A percentile compares a stretch with the other conserved stretches of the same genome.
phyloP scores from a whole-genome alignment of 2,797 vertebrate species.

The Crypturellus tataupa region DNA sequence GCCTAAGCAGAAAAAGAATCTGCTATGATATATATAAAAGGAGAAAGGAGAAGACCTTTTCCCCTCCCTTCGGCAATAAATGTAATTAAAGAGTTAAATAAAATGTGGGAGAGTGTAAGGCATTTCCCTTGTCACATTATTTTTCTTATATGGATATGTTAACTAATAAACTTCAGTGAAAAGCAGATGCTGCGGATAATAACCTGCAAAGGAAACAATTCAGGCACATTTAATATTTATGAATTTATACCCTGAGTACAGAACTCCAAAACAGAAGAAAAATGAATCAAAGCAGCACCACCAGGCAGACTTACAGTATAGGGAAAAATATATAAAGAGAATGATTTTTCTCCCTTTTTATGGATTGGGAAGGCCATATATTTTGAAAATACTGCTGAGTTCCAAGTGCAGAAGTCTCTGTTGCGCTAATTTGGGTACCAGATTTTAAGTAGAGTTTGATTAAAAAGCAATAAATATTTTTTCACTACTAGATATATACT shows the following conservation, averaged over 20 bases:
- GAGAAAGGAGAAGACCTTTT: background rate
- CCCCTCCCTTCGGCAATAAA: too few species aligned
- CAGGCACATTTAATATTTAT: background rate
- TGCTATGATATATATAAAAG: background rate
- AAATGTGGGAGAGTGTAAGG: background rate
- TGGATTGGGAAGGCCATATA: background rate
- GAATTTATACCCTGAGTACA: background rate
- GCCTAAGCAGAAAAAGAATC: background rate
- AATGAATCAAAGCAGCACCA: background rate
- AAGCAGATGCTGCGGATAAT: background rate
- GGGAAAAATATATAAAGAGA: background rate
- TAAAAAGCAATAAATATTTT: background rate
- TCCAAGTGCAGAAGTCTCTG: background rate
- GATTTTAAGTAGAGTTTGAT: background rate
- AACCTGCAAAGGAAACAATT: constrained; percentile 7
- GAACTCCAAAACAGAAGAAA: background rate
- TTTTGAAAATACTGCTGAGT: background rate
- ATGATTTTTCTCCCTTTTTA: background rate
- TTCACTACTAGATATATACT: background rate
- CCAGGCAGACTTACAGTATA: background rate
- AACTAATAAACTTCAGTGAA: constrained; percentile 21
- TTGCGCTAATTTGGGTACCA: too few species aligned
- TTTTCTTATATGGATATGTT: background rate
- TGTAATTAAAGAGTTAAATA: background rate
- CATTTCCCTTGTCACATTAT: background rate